These are phyloP conservation scores for Zaprionus bogoriensis DNA, from an alignment of 2,888 invertebrate species.

Conservation along the genomic window DNA sequence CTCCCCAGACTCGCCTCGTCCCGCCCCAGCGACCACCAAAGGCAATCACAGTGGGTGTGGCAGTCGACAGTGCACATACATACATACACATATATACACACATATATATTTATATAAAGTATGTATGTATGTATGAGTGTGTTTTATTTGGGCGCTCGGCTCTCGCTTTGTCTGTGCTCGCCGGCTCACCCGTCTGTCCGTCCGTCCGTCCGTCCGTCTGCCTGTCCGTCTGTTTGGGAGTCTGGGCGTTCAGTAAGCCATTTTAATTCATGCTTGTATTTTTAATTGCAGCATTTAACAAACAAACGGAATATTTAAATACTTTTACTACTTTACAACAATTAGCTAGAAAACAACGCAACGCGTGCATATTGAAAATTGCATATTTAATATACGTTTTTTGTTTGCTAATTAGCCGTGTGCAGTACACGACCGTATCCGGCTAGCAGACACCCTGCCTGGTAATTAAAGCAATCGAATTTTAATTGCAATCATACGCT, in stretches of 20 bases:
- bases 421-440: constrained; percentile 11
- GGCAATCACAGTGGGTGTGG: constrained; percentile 12
- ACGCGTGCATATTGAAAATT: constrained; percentile 40
- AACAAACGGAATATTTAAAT: constrained; percentile 68
- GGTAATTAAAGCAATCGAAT: too few relatives aligned
- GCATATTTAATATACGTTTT: constrained; percentile 30
- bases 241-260: constrained; percentile 58
- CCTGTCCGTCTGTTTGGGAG: constrained; percentile 31
- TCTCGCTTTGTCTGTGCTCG: background rate
- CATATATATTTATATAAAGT: background rate
- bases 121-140: background rate
- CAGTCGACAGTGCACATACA: constrained; percentile 11
- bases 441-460: background rate
- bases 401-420: constrained; percentile 29
- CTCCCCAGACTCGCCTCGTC: background rate
- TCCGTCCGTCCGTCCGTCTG: background rate
- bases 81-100: background rate
- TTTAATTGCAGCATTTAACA: constrained; percentile 76
- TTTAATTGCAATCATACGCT: too few relatives aligned
- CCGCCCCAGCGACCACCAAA: constrained; percentile 1
- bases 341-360: constrained; percentile 53
- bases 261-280: constrained; percentile 74
- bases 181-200: background rate
- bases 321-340: constrained; percentile 57
- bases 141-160: constrained; percentile 11